A percentile compares a stretch with the other conserved stretches of the same genome.
Evolutionary conservation across 1,140 invertebrate genomes (phyloP).

Genomic region (Muscidifurax raptorellus): DNA sequence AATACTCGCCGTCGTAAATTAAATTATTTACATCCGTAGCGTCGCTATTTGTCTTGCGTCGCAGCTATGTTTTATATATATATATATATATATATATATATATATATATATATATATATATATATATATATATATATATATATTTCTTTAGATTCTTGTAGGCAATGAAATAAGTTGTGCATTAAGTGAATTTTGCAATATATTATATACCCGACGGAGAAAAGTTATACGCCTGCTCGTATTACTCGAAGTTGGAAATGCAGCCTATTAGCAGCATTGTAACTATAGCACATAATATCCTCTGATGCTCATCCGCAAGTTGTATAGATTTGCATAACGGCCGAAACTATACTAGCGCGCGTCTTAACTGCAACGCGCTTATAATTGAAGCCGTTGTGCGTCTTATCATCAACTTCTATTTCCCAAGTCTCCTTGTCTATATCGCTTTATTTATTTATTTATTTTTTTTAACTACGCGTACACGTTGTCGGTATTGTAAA

Average conservation of each 20-base stretch:
- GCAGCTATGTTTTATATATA: no score
- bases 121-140: no score
- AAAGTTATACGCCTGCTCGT: neutral
- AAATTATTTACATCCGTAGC: conserved; percentile 6
- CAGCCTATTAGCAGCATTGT: neutral
- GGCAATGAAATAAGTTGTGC: no score
- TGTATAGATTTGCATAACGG: conserved; percentile 36
- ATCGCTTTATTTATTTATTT: conserved; percentile 39
- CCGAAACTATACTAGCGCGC: neutral
- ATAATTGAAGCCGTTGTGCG: conserved; percentile 2
- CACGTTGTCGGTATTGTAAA: no score
- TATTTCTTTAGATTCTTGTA: no score
- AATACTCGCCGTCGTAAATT: conserved; percentile 16
- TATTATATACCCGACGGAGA: no score
- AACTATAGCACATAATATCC: neutral
- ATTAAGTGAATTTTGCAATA: no score
- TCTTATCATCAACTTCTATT: conserved; percentile 31
- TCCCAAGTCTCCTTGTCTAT: neutral
- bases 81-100: no score
- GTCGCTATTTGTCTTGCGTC: no score
- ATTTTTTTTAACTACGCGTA: no score
- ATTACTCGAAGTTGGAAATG: neutral
- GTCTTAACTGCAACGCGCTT: neutral
- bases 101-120: no score
- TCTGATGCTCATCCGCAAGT: conserved; percentile 15